Conservation (phyloP, 1,140 invertebrate species). For the Aradophagus sp. region DNA sequence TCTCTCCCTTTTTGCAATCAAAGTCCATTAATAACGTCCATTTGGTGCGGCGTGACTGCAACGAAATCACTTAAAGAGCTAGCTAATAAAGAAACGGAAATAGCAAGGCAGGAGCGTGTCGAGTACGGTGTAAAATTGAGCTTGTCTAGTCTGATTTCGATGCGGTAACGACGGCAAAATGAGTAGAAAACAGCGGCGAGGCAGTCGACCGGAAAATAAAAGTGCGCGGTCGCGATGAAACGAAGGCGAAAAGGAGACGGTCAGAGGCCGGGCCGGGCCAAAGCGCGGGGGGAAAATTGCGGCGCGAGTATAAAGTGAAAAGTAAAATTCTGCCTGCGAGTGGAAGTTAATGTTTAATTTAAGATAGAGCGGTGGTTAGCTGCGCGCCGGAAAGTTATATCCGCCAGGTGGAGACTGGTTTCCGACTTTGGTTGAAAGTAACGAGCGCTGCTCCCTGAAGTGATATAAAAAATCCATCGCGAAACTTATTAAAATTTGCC, state of each 20-base stretch:
- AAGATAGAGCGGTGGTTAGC: constrained; percentile 61
- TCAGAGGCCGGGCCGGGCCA: constrained; percentile 13
- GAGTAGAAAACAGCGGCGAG: constrained; percentile 1
- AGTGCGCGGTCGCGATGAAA: constrained; percentile 23
- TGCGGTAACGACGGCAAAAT: constrained; percentile 9
- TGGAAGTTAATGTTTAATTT: constrained; percentile 70
- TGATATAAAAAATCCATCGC: too few species aligned
- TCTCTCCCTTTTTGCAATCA: too few species aligned
- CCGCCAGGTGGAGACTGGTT: constrained; percentile 41
- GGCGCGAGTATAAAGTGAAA: constrained; percentile 59
- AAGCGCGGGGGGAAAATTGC: constrained; percentile 54
- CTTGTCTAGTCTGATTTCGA: constrained; percentile 14
- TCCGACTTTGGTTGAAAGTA: constrained; percentile 51
- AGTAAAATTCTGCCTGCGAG: constrained; percentile 63
- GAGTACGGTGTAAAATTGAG: too few species aligned
- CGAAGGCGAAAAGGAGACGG: constrained; percentile 30
- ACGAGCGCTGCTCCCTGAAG: too few species aligned
- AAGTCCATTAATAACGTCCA: too few species aligned
- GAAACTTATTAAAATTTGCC: too few species aligned
- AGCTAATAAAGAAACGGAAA: too few species aligned
- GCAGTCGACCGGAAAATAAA: not conserved
- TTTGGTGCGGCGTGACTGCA: too few species aligned
- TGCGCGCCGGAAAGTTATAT: constrained; percentile 57
- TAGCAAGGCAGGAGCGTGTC: too few species aligned
- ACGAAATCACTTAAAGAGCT: too few species aligned